Conservation (phyloP, 2,797 vertebrate species). For the Podarcis siculus region DNA sequence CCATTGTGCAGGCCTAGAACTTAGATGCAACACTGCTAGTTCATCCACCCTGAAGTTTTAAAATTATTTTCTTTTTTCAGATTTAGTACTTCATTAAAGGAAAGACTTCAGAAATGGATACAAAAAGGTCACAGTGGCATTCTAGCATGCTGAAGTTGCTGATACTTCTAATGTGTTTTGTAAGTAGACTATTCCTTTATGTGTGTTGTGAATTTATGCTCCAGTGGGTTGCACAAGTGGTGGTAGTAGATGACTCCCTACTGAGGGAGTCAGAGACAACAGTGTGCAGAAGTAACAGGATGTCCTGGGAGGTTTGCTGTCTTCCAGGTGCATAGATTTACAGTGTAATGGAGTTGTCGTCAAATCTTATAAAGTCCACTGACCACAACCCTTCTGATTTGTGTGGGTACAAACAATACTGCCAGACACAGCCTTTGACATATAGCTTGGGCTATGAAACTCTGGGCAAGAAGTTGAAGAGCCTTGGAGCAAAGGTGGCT, state of each 20-base stretch:
- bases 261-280: too few relatives aligned
- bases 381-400: too few relatives aligned
- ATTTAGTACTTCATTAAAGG: slow-evolving; percentile 33
- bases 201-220: background rate
- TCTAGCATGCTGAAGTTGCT: slow-evolving; percentile 60
- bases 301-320: too few relatives aligned
- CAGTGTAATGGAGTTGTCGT: too few relatives aligned
- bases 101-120: slow-evolving; percentile 68
- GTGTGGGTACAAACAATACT: too few relatives aligned
- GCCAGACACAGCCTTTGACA: too few relatives aligned
- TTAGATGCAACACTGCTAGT: background rate
- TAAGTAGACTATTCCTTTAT: slow-evolving; percentile 64
- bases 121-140: slow-evolving; percentile 44
- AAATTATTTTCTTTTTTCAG: background rate
- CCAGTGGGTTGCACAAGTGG: background rate
- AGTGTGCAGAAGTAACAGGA: too few relatives aligned
- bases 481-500: too few relatives aligned
- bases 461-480: too few relatives aligned
- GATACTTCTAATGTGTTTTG: slow-evolving; percentile 69
- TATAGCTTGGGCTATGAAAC: too few relatives aligned
- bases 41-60: background rate
- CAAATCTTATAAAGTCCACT: too few relatives aligned
- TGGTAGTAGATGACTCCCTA: background rate
- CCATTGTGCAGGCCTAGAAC: background rate
- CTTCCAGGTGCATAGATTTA: too few relatives aligned